phyloP scores from a whole-genome alignment of 2,888 invertebrate species.

The Machimus atricapillus region DNA sequence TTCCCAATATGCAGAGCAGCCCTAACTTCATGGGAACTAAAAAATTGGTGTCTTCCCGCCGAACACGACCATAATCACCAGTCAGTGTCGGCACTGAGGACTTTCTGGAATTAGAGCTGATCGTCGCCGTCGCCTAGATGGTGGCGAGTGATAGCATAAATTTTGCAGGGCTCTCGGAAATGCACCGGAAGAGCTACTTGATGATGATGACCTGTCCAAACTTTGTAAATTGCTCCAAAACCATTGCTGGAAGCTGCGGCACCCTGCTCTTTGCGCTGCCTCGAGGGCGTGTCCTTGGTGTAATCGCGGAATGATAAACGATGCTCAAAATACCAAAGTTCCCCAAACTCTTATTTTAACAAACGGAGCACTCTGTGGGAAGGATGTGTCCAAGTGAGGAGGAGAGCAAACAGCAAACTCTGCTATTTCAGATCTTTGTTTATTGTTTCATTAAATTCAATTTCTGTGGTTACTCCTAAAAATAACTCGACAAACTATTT shows the following conservation, averaged over 20 bases:
- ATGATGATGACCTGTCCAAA: neutral
- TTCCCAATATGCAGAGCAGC: neutral
- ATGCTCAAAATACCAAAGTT: neutral
- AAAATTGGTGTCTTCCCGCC: neutral
- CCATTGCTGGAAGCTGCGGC: neutral
- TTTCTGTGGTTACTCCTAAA: too few species aligned
- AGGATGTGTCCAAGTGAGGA: too few species aligned
- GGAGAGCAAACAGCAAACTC: neutral
- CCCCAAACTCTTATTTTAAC: neutral
- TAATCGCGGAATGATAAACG: constrained; percentile 3
- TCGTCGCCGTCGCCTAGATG: neutral
- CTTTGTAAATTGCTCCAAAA: neutral
- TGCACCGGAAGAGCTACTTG: neutral
- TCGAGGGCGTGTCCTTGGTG: neutral
- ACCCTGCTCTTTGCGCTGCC: neutral
- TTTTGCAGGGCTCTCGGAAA: neutral
- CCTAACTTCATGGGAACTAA: neutral
- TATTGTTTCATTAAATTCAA: too few species aligned
- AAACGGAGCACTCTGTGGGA: neutral
- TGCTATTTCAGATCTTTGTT: too few species aligned
- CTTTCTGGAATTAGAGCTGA: neutral
- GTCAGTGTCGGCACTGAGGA: neutral
- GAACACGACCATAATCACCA: neutral
- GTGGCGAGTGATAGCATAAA: neutral
- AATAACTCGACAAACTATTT: too few species aligned